Conservation (phyloP, 2,113 vertebrate species). For the Pteronura brasiliensis region DNA sequence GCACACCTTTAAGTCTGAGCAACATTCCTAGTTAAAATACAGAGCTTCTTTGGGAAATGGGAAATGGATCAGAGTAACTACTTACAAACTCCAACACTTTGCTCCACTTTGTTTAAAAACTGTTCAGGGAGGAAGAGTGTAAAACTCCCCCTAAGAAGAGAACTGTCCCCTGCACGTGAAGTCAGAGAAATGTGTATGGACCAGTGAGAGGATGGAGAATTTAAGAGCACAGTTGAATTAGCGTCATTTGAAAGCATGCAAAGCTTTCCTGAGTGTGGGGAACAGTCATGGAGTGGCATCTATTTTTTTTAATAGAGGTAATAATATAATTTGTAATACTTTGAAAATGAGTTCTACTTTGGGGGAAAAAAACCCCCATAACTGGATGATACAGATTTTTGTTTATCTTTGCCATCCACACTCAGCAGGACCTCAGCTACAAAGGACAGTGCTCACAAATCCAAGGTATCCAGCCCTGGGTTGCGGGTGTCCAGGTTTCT, state of each 20-base stretch:
- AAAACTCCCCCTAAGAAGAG: not conserved
- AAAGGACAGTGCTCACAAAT: not conserved
- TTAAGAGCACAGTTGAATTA: not conserved
- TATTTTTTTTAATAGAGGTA: not conserved
- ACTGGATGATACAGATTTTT: not conserved
- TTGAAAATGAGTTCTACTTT: slow-evolving; percentile 45
- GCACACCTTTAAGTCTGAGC: not conserved
- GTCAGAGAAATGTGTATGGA: not conserved
- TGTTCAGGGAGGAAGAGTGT: not conserved
- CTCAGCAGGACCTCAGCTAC: not conserved
- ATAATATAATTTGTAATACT: not conserved
- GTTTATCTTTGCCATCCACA: slow-evolving; percentile 20
- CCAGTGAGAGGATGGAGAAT: not conserved
- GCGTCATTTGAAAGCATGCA: not conserved
- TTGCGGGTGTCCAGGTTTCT: not conserved
- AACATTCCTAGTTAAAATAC: not conserved
- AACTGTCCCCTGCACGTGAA: not conserved
- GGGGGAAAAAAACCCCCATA: not conserved
- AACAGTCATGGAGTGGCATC: not conserved
- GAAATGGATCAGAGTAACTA: not conserved
- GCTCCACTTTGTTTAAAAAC: slow-evolving; percentile 19
- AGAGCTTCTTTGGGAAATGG: not conserved
- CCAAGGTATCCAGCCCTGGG: not conserved
- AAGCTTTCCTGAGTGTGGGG: not conserved
- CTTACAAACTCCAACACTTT: not conserved